Evolutionary conservation across 92 coral and sea anemone genomes (phyloP).

Genomic region (Siderastrea siderea): DNA sequence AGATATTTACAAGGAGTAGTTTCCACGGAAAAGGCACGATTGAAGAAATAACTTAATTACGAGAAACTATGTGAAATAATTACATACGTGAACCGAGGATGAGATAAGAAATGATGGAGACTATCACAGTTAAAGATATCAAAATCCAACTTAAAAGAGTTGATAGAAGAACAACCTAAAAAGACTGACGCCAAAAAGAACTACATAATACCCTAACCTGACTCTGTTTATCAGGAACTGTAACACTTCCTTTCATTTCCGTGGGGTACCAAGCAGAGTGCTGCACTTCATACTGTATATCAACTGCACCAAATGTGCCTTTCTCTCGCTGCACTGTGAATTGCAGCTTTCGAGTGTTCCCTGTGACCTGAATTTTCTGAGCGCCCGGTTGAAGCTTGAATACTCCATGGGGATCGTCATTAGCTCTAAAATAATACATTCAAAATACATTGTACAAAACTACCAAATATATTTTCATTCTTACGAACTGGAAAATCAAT

Average conservation of each 20-base stretch:
- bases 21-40: no score
- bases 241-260: constrained; percentile 63
- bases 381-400: constrained; percentile 83
- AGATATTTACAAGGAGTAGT: no score
- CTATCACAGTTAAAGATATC: no score
- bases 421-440: constrained; percentile 68
- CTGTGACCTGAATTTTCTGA: constrained; percentile 65
- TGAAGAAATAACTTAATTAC: no score
- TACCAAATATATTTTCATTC: background rate
- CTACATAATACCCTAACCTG: constrained; percentile 60
- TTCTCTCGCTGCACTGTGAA: constrained; percentile 84
- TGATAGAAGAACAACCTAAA: background rate
- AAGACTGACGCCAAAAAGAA: background rate
- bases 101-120: no score
- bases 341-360: constrained; percentile 74
- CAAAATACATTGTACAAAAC: background rate
- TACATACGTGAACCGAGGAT: no score
- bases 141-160: no score
- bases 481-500: no score
- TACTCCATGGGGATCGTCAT: constrained; percentile 95
- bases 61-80: no score
- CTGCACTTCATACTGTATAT: constrained; percentile 78
- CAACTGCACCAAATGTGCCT: constrained; percentile 91
- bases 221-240: constrained; percentile 63
- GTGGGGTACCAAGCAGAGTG: constrained; percentile 86